These are phyloP conservation scores for Caretta caretta DNA, from an alignment of 2,113 vertebrate genomes.

Conservation along the genomic window DNA sequence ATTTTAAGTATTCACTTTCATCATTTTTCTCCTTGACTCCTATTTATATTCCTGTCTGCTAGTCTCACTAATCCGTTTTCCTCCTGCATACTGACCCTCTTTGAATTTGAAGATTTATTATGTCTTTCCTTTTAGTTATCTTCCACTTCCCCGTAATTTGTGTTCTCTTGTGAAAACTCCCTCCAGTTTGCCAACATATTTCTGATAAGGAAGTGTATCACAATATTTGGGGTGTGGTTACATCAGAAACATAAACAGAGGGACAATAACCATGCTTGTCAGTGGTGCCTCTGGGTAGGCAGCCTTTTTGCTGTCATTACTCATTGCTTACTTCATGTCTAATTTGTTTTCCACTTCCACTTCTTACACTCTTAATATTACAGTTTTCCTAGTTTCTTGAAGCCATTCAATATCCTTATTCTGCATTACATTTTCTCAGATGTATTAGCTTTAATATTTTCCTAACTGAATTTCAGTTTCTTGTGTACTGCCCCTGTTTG, in stretches of 20 bases:
- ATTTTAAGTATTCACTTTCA: neutral
- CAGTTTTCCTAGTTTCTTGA: neutral
- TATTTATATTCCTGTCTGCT: neutral
- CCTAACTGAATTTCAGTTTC: neutral
- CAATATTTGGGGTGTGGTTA: neutral
- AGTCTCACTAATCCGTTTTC: neutral
- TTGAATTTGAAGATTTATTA: slow-evolving; percentile 21
- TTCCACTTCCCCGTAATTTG: neutral
- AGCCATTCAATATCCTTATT: neutral
- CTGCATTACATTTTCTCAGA: neutral
- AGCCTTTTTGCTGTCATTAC: slow-evolving; percentile 12
- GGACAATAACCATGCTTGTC: neutral
- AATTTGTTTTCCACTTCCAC: neutral
- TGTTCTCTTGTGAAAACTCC: slow-evolving; percentile 34
- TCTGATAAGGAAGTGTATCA: slow-evolving; percentile 24
- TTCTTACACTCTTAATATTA: neutral
- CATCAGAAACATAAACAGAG: neutral
- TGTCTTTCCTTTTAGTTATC: neutral
- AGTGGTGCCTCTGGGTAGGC: neutral
- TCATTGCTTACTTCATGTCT: neutral
- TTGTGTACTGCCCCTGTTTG: neutral
- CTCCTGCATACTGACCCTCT: neutral
- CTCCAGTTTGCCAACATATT: slow-evolving; percentile 41
- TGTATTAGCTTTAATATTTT: neutral
- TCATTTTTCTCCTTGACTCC: neutral